phyloP scores from a whole-genome alignment of 2,113 vertebrate species.

The Myrmecophaga tridactyla region DNA sequence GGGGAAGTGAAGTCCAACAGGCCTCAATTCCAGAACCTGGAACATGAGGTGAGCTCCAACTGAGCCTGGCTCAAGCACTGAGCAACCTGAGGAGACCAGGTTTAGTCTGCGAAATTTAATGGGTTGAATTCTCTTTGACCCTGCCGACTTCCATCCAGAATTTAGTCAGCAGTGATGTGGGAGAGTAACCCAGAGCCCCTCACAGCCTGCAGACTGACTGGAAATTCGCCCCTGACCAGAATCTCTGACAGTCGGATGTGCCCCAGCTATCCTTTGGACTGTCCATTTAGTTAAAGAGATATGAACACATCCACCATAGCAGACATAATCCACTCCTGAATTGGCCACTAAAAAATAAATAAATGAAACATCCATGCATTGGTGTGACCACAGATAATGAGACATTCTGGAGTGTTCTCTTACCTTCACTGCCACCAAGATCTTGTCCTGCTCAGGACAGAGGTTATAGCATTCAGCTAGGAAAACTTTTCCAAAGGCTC shows the following conservation, averaged over 20 bases:
- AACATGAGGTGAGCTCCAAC: accelerated
- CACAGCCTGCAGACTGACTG: background rate
- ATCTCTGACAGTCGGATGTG: background rate
- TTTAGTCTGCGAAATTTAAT: background rate
- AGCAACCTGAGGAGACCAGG: background rate
- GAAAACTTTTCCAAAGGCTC: constrained; percentile 99
- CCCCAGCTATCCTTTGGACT: background rate
- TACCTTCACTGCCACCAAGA: constrained; percentile 99
- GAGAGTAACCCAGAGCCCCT: background rate
- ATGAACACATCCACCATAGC: background rate
- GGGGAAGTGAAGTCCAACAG: background rate
- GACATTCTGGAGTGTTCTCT: constrained; percentile 64
- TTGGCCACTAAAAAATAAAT: background rate
- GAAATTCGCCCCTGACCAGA: background rate
- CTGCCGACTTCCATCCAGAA: background rate
- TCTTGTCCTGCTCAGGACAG: constrained; percentile 95
- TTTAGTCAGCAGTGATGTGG: background rate
- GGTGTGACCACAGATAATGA: constrained; percentile 46
- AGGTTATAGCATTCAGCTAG: constrained; percentile 98
- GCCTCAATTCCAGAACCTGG: background rate
- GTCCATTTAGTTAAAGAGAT: background rate
- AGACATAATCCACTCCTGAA: background rate
- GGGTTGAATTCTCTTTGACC: background rate
- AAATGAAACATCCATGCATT: background rate
- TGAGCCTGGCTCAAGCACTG: accelerated